Evolutionary conservation across 2,113 vertebrate genomes (phyloP).

Genomic region (Oncorhynchus clarkii): DNA sequence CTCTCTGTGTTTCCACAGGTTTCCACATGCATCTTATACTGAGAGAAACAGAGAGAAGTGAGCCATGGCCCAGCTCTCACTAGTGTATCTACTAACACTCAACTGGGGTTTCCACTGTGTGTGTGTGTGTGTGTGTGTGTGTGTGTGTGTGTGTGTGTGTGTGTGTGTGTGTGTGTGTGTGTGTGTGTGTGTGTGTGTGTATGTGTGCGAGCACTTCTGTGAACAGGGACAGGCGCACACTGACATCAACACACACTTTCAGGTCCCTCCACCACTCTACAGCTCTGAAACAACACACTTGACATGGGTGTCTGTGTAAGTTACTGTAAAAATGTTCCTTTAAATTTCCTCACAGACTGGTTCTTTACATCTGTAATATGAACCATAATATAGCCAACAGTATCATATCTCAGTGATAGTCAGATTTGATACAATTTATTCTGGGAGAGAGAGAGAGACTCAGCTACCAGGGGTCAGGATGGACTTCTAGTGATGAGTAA

Average conservation of each 20-base stretch:
- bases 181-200: conserved; percentile 3
- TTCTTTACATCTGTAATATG: conserved; percentile 33
- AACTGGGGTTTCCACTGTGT: conserved; percentile 11
- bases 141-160: too few relatives aligned
- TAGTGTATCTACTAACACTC: conserved; percentile 35
- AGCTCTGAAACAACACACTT: conserved; percentile 42
- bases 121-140: conserved; percentile 3
- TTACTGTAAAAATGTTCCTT: conserved; percentile 9
- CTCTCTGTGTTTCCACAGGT: conserved; percentile 49
- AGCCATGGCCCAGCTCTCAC: conserved; percentile 45
- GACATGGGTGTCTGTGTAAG: conserved; percentile 36
- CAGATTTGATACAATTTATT: conserved; percentile 50
- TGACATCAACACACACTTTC: conserved; percentile 49
- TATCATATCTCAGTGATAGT: conserved; percentile 47
- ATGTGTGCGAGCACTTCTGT: neutral
- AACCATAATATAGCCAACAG: conserved; percentile 16
- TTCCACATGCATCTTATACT: conserved; percentile 28
- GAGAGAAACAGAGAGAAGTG: conserved; percentile 33
- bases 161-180: conserved; percentile 8
- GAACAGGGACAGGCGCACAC: conserved; percentile 4
- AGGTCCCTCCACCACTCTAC: conserved; percentile 39
- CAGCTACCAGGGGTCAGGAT: conserved; percentile 46
- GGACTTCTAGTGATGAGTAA: conserved; percentile 35
- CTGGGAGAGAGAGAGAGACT: conserved; percentile 10
- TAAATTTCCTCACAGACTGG: conserved; percentile 22